phyloP scores from a whole-genome alignment of 2,113 vertebrate genomes.

The Rynchops niger region DNA sequence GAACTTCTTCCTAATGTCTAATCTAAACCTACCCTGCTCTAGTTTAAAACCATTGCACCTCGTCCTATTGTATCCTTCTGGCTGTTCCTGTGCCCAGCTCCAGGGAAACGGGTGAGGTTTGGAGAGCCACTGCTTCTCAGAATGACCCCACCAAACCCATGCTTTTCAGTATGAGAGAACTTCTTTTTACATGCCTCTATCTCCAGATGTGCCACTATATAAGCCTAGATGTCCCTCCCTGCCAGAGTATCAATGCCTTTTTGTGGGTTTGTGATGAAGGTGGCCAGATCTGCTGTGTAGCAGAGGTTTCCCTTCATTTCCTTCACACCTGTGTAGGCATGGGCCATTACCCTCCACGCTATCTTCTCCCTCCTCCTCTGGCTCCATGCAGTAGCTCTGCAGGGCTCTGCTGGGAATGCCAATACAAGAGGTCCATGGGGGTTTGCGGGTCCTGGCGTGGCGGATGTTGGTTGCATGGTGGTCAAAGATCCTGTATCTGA shows the following conservation, averaged over 20 bases:
- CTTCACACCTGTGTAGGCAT: background rate
- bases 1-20: no score
- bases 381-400: fast-evolving
- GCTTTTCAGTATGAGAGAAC: background rate
- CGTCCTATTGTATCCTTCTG: background rate
- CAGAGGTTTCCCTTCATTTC: background rate
- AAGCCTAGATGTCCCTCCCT: background rate
- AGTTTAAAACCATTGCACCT: no score
- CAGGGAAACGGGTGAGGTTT: background rate
- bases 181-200: background rate
- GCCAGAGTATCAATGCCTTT: background rate
- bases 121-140: background rate
- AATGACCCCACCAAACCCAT: background rate
- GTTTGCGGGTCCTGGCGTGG: background rate
- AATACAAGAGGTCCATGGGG: fast-evolving
- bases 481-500: fast-evolving
- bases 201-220: background rate
- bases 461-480: background rate
- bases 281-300: background rate
- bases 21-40: no score
- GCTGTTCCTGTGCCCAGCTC: background rate
- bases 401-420: fast-evolving
- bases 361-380: background rate
- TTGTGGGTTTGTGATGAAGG: background rate
- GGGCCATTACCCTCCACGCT: background rate